These are phyloP conservation scores for Pseudomyrmex sp. DNA, from an alignment of 1,140 invertebrate species.

Conservation along the genomic window DNA sequence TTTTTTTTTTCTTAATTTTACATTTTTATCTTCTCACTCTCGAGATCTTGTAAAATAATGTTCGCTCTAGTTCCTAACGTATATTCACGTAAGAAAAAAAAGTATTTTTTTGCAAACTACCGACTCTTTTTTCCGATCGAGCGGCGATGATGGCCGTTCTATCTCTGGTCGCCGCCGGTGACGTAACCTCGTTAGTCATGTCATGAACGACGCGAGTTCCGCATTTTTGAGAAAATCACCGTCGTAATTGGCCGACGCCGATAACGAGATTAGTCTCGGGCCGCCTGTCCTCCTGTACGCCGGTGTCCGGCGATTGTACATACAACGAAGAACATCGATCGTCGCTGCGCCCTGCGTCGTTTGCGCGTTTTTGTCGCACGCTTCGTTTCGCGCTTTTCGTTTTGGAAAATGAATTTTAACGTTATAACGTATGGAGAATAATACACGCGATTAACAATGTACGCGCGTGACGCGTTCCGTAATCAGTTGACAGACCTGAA, in stretches of 20 bases:
- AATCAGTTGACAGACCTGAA: constrained; percentile 1
- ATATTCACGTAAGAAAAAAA: not conserved
- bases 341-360: not conserved
- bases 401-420: constrained; percentile 35
- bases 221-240: constrained; percentile 56
- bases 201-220: constrained; percentile 35
- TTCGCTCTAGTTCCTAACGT: too few relatives aligned
- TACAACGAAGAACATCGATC: constrained; percentile 41
- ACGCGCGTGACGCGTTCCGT: not conserved
- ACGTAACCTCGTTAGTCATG: constrained; percentile 41
- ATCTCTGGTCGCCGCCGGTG: not conserved
- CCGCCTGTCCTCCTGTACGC: constrained; percentile 27
- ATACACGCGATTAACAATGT: constrained; percentile 18
- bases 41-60: too few relatives aligned
- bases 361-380: constrained; percentile 4
- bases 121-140: not conserved
- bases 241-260: constrained; percentile 47
- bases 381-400: not conserved
- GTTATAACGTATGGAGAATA: not conserved
- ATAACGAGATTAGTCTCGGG: constrained; percentile 56
- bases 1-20: not conserved
- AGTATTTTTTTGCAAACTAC: not conserved
- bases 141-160: not conserved
- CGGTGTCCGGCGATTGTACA: not conserved
- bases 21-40: too few relatives aligned